Percentiles rank a stretch among this genome's conserved stretches.
Evolutionary conservation across 2,113 vertebrate genomes (phyloP).

Genomic region (Suricata suricatta): DNA sequence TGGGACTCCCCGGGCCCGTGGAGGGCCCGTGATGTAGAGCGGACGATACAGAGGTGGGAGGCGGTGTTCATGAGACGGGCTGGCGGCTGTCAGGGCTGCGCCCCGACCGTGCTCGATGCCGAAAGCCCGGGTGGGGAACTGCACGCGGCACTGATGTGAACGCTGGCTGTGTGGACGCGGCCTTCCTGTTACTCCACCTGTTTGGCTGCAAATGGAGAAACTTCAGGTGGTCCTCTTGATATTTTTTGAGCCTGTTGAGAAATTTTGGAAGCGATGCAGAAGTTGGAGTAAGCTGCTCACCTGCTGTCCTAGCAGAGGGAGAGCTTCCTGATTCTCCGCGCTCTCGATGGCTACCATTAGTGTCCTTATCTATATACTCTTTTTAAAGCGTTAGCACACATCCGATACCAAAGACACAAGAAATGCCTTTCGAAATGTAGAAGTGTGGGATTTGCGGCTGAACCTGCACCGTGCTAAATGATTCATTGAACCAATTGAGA

Average conservation of each 20-base stretch:
- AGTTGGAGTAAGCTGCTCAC: background rate
- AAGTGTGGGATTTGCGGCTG: background rate
- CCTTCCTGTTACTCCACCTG: background rate
- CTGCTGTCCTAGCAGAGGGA: background rate
- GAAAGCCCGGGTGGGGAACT: background rate
- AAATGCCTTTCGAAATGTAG: background rate
- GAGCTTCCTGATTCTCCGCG: background rate
- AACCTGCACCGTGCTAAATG: background rate
- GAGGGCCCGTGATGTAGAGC: slow-evolving; percentile 10
- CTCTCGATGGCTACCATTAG: background rate
- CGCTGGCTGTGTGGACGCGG: background rate
- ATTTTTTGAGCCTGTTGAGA: background rate
- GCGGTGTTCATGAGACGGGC: fast-evolving
- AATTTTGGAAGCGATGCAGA: background rate
- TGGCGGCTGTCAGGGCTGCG: background rate
- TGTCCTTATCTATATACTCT: background rate
- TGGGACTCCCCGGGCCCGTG: background rate
- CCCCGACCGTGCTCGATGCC: fast-evolving
- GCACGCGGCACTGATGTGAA: background rate
- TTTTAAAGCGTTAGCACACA: background rate
- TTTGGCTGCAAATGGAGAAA: background rate
- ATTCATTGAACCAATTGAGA: background rate
- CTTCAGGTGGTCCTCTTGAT: background rate
- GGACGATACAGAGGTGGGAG: background rate
- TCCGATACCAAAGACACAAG: background rate